A percentile compares a stretch with the other conserved stretches of the same genome.
These are phyloP conservation scores for Oryzias javanicus DNA, from an alignment of 2,113 vertebrate species.

Conservation along the genomic window DNA sequence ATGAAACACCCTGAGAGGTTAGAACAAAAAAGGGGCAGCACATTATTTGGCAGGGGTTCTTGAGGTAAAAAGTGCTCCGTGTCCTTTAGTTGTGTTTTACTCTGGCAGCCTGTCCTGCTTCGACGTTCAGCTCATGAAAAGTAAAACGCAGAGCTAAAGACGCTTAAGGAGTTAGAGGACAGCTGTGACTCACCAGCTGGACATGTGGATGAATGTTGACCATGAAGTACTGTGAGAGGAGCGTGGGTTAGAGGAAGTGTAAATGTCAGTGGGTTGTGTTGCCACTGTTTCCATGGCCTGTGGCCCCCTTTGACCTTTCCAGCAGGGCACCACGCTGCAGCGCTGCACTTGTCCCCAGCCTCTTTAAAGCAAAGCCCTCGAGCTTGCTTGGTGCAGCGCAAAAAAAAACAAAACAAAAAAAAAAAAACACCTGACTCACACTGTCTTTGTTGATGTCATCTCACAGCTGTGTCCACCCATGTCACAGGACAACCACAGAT, in stretches of 20 bases:
- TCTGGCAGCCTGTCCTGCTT: no score
- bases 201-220: constrained; percentile 8
- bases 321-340: constrained; percentile 13
- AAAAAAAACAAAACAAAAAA: constrained; percentile 2
- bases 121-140: neutral
- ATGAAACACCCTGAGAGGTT: no score
- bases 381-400: constrained; percentile 8
- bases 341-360: constrained; percentile 8
- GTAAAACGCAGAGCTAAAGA: neutral
- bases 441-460: constrained; percentile 38
- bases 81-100: no score
- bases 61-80: no score
- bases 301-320: constrained; percentile 58
- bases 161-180: neutral
- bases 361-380: constrained; percentile 36
- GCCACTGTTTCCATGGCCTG: constrained; percentile 39
- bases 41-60: no score
- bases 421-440: constrained; percentile 18
- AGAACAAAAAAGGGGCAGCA: no score
- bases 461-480: constrained; percentile 16
- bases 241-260: constrained; percentile 15
- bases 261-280: constrained; percentile 57
- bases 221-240: constrained; percentile 7
- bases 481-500: constrained; percentile 18
- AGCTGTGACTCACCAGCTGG: neutral